Percentiles rank a stretch among this genome's conserved stretches.
Evolutionary conservation across 2,888 invertebrate genomes (phyloP).

Genomic region (Homarus gammarus): DNA sequence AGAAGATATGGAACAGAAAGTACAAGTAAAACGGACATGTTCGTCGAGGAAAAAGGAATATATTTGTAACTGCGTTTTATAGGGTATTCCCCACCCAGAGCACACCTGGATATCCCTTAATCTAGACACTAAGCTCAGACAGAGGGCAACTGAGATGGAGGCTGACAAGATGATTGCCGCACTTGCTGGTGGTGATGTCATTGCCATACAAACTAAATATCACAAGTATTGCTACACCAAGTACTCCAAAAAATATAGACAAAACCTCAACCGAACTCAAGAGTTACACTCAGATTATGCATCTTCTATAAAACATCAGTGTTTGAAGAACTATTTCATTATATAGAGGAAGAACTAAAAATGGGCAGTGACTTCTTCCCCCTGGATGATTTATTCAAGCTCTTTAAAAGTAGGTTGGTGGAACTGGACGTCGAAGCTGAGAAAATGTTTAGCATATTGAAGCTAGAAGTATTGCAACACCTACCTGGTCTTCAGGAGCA

Average conservation of each 20-base stretch:
- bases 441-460: slow-evolving; percentile 7
- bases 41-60: background rate
- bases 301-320: slow-evolving; percentile 4
- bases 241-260: background rate
- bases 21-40: background rate
- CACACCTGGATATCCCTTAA: background rate
- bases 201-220: no score
- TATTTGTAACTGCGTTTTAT: background rate
- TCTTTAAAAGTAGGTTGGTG: slow-evolving; percentile 15
- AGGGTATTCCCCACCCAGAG: slow-evolving; percentile 1
- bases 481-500: slow-evolving; percentile 11
- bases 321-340: background rate
- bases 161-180: no score
- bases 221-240: slow-evolving; percentile 2
- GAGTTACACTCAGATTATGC: background rate
- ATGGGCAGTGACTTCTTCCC: no score
- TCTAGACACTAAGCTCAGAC: slow-evolving; percentile 11
- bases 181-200: no score
- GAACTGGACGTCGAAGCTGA: slow-evolving; percentile 10
- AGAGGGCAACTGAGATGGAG: slow-evolving; percentile 20
- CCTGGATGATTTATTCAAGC: no score
- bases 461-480: slow-evolving; percentile 1
- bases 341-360: no score
- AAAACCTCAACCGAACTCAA: slow-evolving; percentile 23
- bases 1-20: no score